phyloP scores from a whole-genome alignment of 2,113 vertebrate species.

The Numida meleagris region DNA sequence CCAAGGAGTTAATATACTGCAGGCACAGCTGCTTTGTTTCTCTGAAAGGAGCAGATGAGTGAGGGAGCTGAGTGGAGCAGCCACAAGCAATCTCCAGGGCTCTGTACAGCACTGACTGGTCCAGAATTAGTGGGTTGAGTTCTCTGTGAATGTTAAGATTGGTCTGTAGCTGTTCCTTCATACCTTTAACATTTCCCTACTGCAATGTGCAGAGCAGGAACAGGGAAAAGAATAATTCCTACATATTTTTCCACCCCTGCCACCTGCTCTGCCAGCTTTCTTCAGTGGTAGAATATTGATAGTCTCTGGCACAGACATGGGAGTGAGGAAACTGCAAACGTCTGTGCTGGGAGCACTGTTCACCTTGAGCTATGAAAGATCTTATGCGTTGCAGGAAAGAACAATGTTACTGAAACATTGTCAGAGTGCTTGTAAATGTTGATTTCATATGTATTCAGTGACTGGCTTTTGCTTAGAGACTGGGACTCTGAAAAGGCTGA shows the following conservation, averaged over 20 bases:
- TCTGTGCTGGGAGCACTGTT: not conserved
- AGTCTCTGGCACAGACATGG: not conserved
- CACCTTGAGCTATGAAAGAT: not conserved
- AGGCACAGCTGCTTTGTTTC: not conserved
- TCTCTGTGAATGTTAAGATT: not conserved
- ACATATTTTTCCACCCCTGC: not conserved
- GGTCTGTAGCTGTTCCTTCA: not conserved
- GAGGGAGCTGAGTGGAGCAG: not conserved
- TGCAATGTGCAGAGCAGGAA: not conserved
- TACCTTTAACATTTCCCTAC: not conserved
- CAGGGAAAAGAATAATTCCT: not conserved
- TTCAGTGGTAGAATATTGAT: not conserved
- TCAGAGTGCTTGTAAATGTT: not conserved
- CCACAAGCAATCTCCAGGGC: not conserved
- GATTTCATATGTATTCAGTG: not conserved
- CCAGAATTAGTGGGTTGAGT: not conserved
- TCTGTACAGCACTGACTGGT: not conserved
- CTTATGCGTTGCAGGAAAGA: not conserved
- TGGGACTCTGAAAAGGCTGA: not conserved
- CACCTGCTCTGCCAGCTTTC: not conserved
- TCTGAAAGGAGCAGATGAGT: not conserved
- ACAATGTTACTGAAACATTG: not conserved
- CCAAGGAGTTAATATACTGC: not conserved
- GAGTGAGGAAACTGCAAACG: not conserved
- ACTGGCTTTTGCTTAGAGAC: not conserved